These are phyloP conservation scores for Netelia inedita DNA, from an alignment of 2,888 invertebrate species.

Conservation along the genomic window DNA sequence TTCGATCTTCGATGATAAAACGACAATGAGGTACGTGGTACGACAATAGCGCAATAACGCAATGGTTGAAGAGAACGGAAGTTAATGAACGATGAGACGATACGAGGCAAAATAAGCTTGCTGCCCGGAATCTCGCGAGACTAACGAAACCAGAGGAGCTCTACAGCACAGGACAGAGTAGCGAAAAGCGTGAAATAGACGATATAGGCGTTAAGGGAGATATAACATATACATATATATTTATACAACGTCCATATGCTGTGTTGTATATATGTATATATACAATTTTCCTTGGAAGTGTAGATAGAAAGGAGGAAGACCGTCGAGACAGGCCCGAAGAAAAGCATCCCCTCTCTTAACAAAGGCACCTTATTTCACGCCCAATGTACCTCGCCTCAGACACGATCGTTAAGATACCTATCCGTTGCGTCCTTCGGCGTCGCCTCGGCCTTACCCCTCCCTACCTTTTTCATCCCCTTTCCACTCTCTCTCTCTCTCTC, in stretches of 20 bases:
- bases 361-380: constrained; percentile 81
- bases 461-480: constrained; percentile 14
- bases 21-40: neutral
- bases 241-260: constrained; percentile 9
- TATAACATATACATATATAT: constrained; percentile 13
- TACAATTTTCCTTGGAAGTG: neutral
- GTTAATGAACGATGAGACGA: constrained; percentile 49
- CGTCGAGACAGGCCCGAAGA: constrained; percentile 51
- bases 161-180: constrained; percentile 15
- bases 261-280: constrained; percentile 26
- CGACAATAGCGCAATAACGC: neutral
- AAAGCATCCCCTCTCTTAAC: constrained; percentile 72
- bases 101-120: constrained; percentile 29
- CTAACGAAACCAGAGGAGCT: constrained; percentile 19
- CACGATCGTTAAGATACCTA: constrained; percentile 83
- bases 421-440: constrained; percentile 69
- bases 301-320: constrained; percentile 5
- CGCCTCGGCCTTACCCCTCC: constrained; percentile 62
- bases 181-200: constrained; percentile 49
- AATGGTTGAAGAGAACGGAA: constrained; percentile 7
- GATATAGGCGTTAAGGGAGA: constrained; percentile 55
- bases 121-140: constrained; percentile 28
- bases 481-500: neutral
- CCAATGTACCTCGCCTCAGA: constrained; percentile 80
- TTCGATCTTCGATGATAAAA: neutral